phyloP scores from a whole-genome alignment of 1,140 invertebrate species.

The Leucophenga varia region DNA sequence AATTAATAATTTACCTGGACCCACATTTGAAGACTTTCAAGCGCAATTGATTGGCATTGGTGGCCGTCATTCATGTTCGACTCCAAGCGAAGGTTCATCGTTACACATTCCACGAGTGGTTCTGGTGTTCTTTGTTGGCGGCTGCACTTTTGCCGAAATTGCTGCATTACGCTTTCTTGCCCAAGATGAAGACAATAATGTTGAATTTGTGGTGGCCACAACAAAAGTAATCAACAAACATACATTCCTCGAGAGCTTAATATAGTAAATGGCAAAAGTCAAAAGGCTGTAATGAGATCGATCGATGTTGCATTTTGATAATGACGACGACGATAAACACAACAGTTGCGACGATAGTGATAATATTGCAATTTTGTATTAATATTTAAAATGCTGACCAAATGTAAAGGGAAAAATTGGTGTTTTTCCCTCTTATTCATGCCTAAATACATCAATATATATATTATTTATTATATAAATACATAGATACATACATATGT shows the following conservation, averaged over 20 bases:
- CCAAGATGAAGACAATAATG: constrained; percentile 87
- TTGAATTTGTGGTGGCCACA: constrained; percentile 90
- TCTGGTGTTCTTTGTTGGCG: constrained; percentile 94
- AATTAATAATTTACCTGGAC: constrained; percentile 62
- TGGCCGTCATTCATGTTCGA: constrained; percentile 59
- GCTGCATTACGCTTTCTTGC: constrained; percentile 89
- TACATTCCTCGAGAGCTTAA: constrained; percentile 68
- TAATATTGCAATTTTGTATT: too few relatives aligned
- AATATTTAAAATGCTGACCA: too few relatives aligned
- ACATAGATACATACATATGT: constrained; percentile 2
- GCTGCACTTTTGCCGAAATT: constrained; percentile 94
- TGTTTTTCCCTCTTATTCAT: too few relatives aligned
- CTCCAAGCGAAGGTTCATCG: constrained; percentile 67
- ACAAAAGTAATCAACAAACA: constrained; percentile 92
- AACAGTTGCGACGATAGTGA: too few relatives aligned
- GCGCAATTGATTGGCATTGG: constrained; percentile 58
- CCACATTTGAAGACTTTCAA: constrained; percentile 63
- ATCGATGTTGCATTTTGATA: too few relatives aligned
- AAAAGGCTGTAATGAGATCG: too few relatives aligned
- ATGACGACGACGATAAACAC: too few relatives aligned
- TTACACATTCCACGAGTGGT: constrained; percentile 75
- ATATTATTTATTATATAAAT: not conserved
- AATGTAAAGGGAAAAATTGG: too few relatives aligned
- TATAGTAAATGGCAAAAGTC: too few relatives aligned
- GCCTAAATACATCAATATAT: too few relatives aligned